These are phyloP conservation scores for Pica pica DNA, from an alignment of 2,113 vertebrate species.

Conservation along the genomic window DNA sequence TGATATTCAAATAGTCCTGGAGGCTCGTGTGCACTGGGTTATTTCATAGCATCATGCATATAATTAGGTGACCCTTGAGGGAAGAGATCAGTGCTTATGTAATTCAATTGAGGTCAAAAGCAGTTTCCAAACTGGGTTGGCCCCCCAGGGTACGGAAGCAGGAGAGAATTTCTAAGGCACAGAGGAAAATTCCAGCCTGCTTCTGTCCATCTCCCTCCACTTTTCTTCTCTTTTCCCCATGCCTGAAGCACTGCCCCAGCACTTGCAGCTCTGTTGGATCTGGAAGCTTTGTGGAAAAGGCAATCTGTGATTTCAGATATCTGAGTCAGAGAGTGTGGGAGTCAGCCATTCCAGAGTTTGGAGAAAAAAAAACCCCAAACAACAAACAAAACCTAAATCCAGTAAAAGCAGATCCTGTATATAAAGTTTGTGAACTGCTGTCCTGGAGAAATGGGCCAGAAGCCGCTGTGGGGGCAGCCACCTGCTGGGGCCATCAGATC, in stretches of 20 bases:
- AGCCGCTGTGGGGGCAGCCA: background rate
- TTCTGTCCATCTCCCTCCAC: background rate
- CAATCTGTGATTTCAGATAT: background rate
- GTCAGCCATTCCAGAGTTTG: background rate
- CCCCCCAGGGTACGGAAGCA: background rate
- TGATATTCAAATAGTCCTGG: slow-evolving; percentile 29
- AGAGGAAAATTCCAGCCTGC: background rate
- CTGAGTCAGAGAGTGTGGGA: background rate
- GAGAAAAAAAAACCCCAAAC: fast-evolving
- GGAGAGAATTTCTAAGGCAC: background rate
- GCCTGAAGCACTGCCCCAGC: background rate
- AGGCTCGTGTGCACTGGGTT: background rate
- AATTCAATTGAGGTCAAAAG: slow-evolving; percentile 27
- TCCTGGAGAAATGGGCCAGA: background rate
- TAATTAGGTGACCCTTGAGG: slow-evolving; percentile 32
- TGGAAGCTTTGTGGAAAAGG: background rate
- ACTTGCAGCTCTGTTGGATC: background rate
- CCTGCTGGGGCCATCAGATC: background rate
- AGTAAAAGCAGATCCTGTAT: background rate
- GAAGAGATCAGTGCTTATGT: background rate
- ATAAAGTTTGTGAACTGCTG: background rate
- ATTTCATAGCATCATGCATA: background rate
- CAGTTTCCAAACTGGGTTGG: slow-evolving; percentile 16
- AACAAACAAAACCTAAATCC: background rate
- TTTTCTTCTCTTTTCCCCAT: background rate